A percentile compares a stretch with the other conserved stretches of the same genome.
Evolutionary conservation across 1,140 invertebrate species (phyloP).

Genomic region (Zaprionus lachaisei): DNA sequence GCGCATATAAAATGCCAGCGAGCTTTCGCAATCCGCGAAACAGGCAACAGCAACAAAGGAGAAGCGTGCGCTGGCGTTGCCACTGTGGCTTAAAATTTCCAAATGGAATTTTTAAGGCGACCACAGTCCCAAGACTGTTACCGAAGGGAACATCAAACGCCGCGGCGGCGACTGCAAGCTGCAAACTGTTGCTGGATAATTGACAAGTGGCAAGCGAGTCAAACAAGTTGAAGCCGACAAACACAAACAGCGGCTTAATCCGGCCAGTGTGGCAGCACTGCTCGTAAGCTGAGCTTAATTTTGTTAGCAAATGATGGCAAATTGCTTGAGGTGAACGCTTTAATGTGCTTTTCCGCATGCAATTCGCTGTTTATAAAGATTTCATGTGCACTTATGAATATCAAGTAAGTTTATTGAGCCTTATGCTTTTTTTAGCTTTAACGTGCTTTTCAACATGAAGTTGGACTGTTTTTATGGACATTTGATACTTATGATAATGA

Average conservation of each 20-base stretch:
- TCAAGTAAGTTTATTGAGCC: too few relatives aligned
- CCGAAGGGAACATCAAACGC: background rate
- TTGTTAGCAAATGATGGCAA: background rate
- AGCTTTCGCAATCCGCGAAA: constrained; percentile 47
- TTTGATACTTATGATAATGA: too few relatives aligned
- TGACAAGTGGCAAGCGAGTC: background rate
- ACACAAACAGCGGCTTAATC: constrained; percentile 13
- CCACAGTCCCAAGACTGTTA: background rate
- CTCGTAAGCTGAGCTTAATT: background rate
- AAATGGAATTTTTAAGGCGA: constrained; percentile 38
- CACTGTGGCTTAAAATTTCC: constrained; percentile 32
- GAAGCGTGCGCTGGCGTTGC: constrained; percentile 31
- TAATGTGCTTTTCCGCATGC: background rate
- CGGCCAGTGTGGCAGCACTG: background rate
- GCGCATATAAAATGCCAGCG: constrained; percentile 50
- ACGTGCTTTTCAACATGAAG: background rate
- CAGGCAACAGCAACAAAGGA: constrained; percentile 25
- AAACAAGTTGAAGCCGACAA: background rate
- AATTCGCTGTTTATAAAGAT: background rate
- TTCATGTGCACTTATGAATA: background rate
- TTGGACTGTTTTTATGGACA: too few relatives aligned
- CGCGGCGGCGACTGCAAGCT: background rate
- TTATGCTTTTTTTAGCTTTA: background rate
- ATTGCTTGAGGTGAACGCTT: background rate
- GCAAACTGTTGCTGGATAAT: constrained; percentile 12